A percentile compares a stretch with the other conserved stretches of the same genome.
phyloP scores from a whole-genome alignment of 2,888 invertebrate species.

The Folsomia manolachei region DNA sequence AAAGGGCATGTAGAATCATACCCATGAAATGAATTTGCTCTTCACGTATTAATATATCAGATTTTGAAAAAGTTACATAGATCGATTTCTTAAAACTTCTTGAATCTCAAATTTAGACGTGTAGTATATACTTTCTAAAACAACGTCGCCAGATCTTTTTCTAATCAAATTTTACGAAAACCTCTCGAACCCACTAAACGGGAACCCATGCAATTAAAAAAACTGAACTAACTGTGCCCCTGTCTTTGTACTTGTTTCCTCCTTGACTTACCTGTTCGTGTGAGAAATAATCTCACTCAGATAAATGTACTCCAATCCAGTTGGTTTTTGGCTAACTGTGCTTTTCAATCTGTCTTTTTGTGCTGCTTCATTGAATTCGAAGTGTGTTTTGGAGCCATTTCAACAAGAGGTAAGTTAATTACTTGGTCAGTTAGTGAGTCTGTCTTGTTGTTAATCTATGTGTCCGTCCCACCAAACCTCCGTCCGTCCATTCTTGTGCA shows the following conservation, averaged over 20 bases:
- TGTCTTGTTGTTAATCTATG: neutral
- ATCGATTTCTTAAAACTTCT: too few relatives aligned
- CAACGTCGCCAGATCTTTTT: too few relatives aligned
- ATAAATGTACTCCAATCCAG: neutral
- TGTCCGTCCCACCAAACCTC: too few relatives aligned
- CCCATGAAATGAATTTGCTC: too few relatives aligned
- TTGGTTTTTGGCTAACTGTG: slow-evolving; percentile 44
- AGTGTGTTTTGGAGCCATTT: slow-evolving; percentile 99
- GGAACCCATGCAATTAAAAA: too few relatives aligned
- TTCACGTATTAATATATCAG: too few relatives aligned
- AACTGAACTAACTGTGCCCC: slow-evolving; percentile 46
- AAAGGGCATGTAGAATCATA: too few relatives aligned
- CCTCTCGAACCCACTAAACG: too few relatives aligned
- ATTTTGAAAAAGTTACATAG: too few relatives aligned
- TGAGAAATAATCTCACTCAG: neutral
- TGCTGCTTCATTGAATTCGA: slow-evolving; percentile 65
- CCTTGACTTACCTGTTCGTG: slow-evolving; percentile 24
- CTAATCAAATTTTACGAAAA: too few relatives aligned
- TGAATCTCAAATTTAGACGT: too few relatives aligned
- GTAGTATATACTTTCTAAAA: too few relatives aligned
- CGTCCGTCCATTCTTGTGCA: neutral
- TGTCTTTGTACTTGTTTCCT: slow-evolving; percentile 43
- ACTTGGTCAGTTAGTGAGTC: neutral
- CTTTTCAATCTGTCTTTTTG: slow-evolving; percentile 56
- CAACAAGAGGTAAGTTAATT: slow-evolving; percentile 87